Evolutionary conservation across 2,888 invertebrate genomes (phyloP).

Genomic region (Ametastegia equiseti): DNA sequence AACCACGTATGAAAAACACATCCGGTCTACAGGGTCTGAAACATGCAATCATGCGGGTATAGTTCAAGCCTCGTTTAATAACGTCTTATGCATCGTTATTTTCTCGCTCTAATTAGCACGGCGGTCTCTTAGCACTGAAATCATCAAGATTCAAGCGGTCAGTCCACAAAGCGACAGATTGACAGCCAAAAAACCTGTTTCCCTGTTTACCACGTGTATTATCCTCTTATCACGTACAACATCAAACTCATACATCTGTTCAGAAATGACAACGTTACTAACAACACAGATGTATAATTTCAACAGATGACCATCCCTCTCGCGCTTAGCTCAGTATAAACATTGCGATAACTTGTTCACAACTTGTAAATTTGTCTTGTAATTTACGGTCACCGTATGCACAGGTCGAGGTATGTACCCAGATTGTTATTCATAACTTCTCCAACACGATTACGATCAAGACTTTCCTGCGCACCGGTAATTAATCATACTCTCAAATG

Average conservation of each 20-base stretch:
- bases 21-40: conserved; percentile 34
- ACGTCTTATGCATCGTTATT: conserved; percentile 46
- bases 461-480: background rate
- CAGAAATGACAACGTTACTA: background rate
- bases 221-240: background rate
- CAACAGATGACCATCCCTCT: conserved; percentile 1
- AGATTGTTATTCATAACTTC: background rate
- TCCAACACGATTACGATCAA: background rate
- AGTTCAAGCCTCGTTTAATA: conserved; percentile 40
- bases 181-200: conserved; percentile 26
- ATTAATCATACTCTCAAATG: background rate
- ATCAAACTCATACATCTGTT: background rate
- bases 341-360: conserved; percentile 16
- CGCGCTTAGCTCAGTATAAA: background rate
- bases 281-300: conserved; percentile 7
- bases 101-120: conserved; percentile 21
- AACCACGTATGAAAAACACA: conserved; percentile 29
- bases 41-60: conserved; percentile 45
- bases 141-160: conserved; percentile 15
- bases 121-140: background rate
- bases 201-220: background rate
- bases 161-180: conserved; percentile 7
- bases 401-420: too few relatives aligned
- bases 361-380: background rate
- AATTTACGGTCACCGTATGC: background rate